These are phyloP conservation scores for Osmoderma eremita DNA, from an alignment of 2,888 invertebrate genomes.

Conservation along the genomic window DNA sequence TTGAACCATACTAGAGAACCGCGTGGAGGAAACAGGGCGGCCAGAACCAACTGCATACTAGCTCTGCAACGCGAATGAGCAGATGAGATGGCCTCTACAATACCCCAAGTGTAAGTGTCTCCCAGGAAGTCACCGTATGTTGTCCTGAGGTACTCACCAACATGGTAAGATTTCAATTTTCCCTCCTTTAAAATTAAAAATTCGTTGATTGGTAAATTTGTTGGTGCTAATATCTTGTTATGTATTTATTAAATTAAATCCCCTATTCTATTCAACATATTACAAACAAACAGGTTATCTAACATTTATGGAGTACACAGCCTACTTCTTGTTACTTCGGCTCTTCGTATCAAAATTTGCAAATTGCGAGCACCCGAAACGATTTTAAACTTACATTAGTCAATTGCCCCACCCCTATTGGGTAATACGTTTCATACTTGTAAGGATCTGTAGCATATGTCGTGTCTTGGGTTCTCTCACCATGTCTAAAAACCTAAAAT, in stretches of 20 bases:
- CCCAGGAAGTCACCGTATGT: conserved; percentile 1
- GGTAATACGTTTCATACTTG: conserved; percentile 70
- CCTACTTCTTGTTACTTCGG: no score
- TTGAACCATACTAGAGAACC: neutral
- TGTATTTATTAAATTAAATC: no score
- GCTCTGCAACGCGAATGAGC: conserved; percentile 7
- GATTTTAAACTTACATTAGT: conserved; percentile 68
- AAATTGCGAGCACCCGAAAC: no score
- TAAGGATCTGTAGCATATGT: conserved; percentile 76
- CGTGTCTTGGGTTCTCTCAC: conserved; percentile 76
- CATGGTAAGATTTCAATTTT: conserved; percentile 7
- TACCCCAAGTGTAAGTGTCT: conserved; percentile 5
- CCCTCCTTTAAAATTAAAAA: neutral
- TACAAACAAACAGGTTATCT: no score
- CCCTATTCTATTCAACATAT: no score
- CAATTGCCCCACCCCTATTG: conserved; percentile 78
- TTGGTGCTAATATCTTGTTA: no score
- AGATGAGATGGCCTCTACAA: conserved; percentile 15
- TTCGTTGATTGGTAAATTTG: no score
- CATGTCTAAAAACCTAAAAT: conserved; percentile 76
- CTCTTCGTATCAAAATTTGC: no score
- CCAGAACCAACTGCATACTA: conserved; percentile 10
- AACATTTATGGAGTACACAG: no score
- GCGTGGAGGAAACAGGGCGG: conserved; percentile 11
- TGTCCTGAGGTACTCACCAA: conserved; percentile 1